A percentile compares a stretch with the other conserved stretches of the same genome.
Conservation (phyloP, 2,113 vertebrate genomes). For the Anseranas semipalmata region DNA sequence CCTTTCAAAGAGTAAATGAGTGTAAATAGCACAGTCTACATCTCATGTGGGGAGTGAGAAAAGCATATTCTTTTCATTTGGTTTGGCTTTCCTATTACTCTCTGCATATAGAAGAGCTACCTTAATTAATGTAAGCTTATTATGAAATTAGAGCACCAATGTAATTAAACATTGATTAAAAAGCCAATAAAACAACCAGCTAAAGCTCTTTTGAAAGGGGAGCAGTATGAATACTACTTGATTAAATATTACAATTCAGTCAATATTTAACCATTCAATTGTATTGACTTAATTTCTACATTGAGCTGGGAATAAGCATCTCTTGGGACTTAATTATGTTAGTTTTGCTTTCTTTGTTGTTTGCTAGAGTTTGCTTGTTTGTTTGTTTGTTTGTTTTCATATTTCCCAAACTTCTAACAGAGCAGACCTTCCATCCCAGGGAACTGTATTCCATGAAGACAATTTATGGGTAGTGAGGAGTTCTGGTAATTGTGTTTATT, state of each 20-base stretch:
- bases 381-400: neutral
- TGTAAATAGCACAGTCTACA: neutral
- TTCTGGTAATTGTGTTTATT: neutral
- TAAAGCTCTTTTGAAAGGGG: slow-evolving; percentile 31
- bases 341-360: slow-evolving; percentile 15
- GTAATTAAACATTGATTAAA: slow-evolving; percentile 71
- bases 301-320: neutral
- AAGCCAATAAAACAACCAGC: slow-evolving; percentile 43
- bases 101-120: slow-evolving; percentile 22
- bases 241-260: slow-evolving; percentile 62
- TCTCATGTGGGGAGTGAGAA: neutral
- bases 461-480: neutral
- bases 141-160: slow-evolving; percentile 56
- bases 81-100: slow-evolving; percentile 16
- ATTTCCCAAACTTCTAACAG: slow-evolving; percentile 4
- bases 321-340: slow-evolving; percentile 34
- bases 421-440: neutral
- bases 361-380: neutral
- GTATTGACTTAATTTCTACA: slow-evolving; percentile 44
- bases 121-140: slow-evolving; percentile 63
- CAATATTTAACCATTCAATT: slow-evolving; percentile 60
- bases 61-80: neutral
- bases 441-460: neutral
- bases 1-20: neutral
- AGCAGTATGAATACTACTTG: slow-evolving; percentile 46